These are phyloP conservation scores for Percina caprodes DNA, from an alignment of 2,113 vertebrate species.

Conservation along the genomic window DNA sequence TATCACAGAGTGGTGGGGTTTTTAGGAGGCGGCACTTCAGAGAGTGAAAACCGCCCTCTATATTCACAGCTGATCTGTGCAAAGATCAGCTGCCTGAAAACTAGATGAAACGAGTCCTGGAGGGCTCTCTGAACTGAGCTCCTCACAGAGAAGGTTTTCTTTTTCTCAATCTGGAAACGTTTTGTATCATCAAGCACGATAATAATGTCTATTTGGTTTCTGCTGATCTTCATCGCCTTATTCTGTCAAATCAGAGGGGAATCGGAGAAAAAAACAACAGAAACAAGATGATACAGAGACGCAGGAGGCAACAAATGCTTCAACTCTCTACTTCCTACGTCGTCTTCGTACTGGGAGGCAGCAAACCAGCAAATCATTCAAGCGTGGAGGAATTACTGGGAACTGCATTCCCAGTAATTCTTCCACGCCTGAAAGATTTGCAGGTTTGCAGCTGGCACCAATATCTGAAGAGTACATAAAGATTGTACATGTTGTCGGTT, in stretches of 20 bases:
- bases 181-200: neutral
- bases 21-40: constrained; percentile 23
- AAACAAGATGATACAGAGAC: neutral
- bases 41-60: constrained; percentile 7
- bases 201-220: neutral
- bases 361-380: neutral
- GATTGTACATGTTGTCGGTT: no score
- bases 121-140: constrained; percentile 1
- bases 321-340: neutral
- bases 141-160: neutral
- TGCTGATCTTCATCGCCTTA: constrained; percentile 3
- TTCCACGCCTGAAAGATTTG: no score
- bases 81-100: constrained; percentile 5
- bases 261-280: neutral
- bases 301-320: neutral
- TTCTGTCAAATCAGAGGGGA: neutral
- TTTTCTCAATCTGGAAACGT: neutral
- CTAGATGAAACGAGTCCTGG: neutral
- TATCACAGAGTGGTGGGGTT: constrained; percentile 6
- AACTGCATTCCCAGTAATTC: neutral
- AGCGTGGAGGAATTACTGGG: neutral
- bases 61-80: constrained; percentile 9
- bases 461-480: neutral
- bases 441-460: neutral
- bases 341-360: neutral